Evolutionary conservation across 2,888 invertebrate species (phyloP).

Genomic region (Ditula angustiorana): DNA sequence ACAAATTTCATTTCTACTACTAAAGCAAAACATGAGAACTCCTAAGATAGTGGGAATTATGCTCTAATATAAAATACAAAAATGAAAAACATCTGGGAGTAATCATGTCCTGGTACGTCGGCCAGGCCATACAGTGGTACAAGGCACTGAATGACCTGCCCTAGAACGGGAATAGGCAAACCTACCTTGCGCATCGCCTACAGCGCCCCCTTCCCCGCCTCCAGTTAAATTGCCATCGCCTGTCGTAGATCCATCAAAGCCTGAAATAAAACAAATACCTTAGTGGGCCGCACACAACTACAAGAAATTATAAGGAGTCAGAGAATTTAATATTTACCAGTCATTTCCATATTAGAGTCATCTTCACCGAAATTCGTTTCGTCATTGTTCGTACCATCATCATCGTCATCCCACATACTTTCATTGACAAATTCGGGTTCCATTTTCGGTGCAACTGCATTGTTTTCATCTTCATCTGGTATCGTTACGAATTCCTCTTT

Average conservation of each 20-base stretch:
- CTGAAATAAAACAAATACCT: constrained; percentile 50
- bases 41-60: neutral
- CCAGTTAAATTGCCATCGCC: constrained; percentile 82
- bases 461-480: constrained; percentile 83
- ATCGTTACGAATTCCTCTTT: constrained; percentile 84
- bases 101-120: neutral
- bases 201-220: constrained; percentile 81
- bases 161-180: constrained; percentile 58
- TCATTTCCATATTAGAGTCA: constrained; percentile 88
- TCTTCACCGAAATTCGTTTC: constrained; percentile 88
- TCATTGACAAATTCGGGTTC: constrained; percentile 89
- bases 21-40: constrained; percentile 54
- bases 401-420: constrained; percentile 85
- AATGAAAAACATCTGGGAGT: neutral
- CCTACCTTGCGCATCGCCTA: constrained; percentile 86
- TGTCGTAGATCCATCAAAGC: constrained; percentile 81
- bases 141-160: constrained; percentile 39
- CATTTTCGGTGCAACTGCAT: constrained; percentile 87
- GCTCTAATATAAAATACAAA: neutral
- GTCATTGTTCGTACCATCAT: constrained; percentile 87
- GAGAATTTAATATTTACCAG: constrained; percentile 64
- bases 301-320: neutral
- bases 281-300: neutral
- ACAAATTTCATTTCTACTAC: constrained; percentile 78
- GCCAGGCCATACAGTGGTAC: constrained; percentile 10